Evolutionary conservation across 2,888 invertebrate genomes (phyloP).

Genomic region (Drosophila pegasa): DNA sequence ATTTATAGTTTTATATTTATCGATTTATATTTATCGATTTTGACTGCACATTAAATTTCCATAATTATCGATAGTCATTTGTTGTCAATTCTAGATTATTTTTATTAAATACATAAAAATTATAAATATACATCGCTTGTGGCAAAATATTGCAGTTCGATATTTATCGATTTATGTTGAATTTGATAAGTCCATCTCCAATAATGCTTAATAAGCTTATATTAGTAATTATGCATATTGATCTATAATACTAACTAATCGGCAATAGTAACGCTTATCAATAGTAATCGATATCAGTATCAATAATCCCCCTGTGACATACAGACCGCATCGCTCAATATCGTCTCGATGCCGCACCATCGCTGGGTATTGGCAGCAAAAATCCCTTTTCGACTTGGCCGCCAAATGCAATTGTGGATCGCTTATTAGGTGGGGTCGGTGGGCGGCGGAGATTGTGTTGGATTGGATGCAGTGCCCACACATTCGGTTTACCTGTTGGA

Average conservation of each 20-base stretch:
- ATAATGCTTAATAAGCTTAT: too few species aligned
- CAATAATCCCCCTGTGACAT: neutral
- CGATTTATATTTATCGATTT: too few species aligned
- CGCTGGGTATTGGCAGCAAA: neutral
- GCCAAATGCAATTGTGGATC: constrained; percentile 16
- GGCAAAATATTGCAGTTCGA: too few species aligned
- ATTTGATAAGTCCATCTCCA: too few species aligned
- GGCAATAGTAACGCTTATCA: neutral
- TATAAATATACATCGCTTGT: too few species aligned
- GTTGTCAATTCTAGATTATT: too few species aligned
- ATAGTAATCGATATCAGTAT: neutral
- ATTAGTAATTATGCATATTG: neutral
- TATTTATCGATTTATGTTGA: too few species aligned
- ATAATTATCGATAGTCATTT: too few species aligned
- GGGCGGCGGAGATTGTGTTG: neutral
- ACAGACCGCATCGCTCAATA: neutral
- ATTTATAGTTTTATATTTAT: too few species aligned
- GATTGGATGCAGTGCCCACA: constrained; percentile 6
- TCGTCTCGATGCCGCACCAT: neutral
- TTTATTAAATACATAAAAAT: too few species aligned
- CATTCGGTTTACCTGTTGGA: constrained; percentile 43
- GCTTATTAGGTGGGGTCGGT: constrained; percentile 1
- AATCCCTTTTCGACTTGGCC: constrained; percentile 11
- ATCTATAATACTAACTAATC: neutral
- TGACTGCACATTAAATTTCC: too few species aligned